A percentile compares a stretch with the other conserved stretches of the same genome.
Evolutionary conservation across 1,140 invertebrate species (phyloP).

Genomic region (Coptotermes formosanus): DNA sequence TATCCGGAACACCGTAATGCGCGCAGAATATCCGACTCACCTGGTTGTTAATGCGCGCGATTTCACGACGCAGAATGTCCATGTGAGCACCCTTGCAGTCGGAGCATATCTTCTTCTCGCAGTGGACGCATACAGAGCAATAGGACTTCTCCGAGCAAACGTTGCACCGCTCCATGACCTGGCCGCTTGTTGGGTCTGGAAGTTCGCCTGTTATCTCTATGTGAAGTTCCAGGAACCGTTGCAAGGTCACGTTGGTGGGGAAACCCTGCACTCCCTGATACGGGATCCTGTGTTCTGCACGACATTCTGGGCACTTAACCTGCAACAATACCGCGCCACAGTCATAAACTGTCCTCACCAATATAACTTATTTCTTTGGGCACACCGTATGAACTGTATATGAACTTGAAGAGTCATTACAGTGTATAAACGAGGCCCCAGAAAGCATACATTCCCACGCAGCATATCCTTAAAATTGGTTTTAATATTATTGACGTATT

Average conservation of each 20-base stretch:
- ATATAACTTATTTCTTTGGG: not conserved
- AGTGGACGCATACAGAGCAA: conserved; percentile 85
- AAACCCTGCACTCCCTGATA: conserved; percentile 94
- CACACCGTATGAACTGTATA: no score
- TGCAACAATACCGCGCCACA: conserved; percentile 45
- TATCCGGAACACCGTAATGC: no score
- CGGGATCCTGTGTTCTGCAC: conserved; percentile 94
- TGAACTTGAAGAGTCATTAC: no score
- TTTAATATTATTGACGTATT: no score
- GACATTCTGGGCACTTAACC: conserved; percentile 98
- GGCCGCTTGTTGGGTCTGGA: conserved; percentile 80
- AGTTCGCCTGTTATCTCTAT: conserved; percentile 90
- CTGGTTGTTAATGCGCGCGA: conserved; percentile 90
- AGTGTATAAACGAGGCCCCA: no score
- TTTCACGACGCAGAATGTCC: conserved; percentile 92
- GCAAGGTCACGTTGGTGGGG: conserved; percentile 94
- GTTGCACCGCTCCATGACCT: conserved; percentile 50
- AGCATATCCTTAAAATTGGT: no score
- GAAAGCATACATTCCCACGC: no score
- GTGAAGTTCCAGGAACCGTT: conserved; percentile 92
- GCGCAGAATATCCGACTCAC: conserved; percentile 44
- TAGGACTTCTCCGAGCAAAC: conserved; percentile 94
- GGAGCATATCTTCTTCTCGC: conserved; percentile 89
- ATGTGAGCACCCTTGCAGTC: conserved; percentile 92
- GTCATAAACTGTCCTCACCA: not conserved